Conservation (phyloP, 53 echinoderm and acorn worm genomes). For the Paracentrotus lividus region DNA sequence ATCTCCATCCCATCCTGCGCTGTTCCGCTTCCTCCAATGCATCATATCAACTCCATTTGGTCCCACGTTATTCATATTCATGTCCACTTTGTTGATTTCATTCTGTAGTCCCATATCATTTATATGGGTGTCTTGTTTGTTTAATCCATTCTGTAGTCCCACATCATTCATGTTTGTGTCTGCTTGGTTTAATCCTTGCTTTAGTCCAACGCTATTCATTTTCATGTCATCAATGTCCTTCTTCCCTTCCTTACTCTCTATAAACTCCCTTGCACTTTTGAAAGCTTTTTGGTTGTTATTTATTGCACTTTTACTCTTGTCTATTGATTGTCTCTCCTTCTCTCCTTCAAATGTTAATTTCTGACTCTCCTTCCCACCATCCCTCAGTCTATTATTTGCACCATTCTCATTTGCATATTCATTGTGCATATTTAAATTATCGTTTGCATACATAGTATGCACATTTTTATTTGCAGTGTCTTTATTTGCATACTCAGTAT, state of each 20-base stretch:
- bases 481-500: slow-evolving; percentile 43
- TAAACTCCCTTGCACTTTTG: background rate
- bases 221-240: background rate
- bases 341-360: slow-evolving; percentile 23
- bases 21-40: background rate
- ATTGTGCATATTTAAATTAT: slow-evolving; percentile 46
- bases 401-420: slow-evolving; percentile 40
- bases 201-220: slow-evolving; percentile 13
- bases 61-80: background rate
- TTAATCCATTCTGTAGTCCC: slow-evolving; percentile 48
- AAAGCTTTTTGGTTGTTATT: background rate
- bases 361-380: background rate
- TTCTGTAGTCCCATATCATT: background rate
- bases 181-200: background rate
- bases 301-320: slow-evolving; percentile 42
- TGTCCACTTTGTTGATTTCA: background rate
- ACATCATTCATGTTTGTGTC: slow-evolving; percentile 1
- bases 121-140: background rate
- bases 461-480: slow-evolving; percentile 31
- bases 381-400: background rate
- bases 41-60: background rate
- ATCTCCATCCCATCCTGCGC: background rate
- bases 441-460: slow-evolving; percentile 49
- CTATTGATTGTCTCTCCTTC: background rate
- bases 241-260: background rate